phyloP scores from a whole-genome alignment of 2,797 vertebrate genomes.

The Dendrocincla tyrannina region DNA sequence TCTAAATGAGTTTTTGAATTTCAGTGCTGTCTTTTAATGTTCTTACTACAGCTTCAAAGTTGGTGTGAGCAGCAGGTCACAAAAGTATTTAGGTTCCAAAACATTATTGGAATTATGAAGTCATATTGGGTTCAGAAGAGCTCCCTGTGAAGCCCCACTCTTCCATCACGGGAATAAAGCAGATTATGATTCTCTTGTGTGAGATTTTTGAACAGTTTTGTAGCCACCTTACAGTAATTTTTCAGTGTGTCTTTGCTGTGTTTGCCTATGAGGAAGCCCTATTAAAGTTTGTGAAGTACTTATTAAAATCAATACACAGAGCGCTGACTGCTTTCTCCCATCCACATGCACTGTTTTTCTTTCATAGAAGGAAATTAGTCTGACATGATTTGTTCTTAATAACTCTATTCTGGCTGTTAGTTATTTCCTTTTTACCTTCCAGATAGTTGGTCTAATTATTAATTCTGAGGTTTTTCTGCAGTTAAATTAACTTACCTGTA shows the following conservation, averaged over 20 bases:
- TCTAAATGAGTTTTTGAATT: background rate
- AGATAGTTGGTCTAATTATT: background rate
- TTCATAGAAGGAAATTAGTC: conserved; percentile 1
- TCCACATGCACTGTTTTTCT: background rate
- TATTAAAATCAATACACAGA: background rate
- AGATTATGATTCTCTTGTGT: background rate
- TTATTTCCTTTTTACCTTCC: conserved; percentile 4
- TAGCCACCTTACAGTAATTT: background rate
- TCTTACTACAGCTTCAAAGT: background rate
- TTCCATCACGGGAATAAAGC: background rate
- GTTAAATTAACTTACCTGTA: background rate
- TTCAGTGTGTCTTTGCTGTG: background rate
- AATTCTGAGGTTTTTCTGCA: background rate
- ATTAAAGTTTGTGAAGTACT: background rate
- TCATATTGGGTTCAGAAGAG: background rate
- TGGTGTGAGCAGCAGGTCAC: background rate
- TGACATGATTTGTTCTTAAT: conserved; percentile 28
- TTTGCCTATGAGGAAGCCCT: background rate
- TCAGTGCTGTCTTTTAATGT: background rate
- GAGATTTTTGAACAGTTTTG: background rate
- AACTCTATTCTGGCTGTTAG: background rate
- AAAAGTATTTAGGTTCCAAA: background rate
- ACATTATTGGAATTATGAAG: background rate
- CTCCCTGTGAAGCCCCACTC: background rate
- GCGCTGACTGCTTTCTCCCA: background rate